These are phyloP conservation scores for Acronicta alni DNA, from an alignment of 2,888 invertebrate genomes.

Conservation along the genomic window DNA sequence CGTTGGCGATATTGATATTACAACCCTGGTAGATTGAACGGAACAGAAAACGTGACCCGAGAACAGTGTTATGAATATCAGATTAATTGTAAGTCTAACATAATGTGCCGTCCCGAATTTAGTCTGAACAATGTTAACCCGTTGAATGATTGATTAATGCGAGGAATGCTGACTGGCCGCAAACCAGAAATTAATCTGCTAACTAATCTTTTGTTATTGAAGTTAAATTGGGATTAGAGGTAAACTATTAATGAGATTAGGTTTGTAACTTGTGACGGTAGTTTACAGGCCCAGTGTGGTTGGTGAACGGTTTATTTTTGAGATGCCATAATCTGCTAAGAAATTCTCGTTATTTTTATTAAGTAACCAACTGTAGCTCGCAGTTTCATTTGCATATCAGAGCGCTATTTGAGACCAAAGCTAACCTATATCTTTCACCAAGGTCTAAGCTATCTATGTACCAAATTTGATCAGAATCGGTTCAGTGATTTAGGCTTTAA, in stretches of 20 bases:
- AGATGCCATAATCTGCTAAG: too few species aligned
- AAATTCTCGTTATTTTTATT: too few species aligned
- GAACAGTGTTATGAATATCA: conserved; percentile 3
- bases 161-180: background rate
- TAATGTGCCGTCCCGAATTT: background rate
- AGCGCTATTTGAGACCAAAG: too few species aligned
- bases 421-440: too few species aligned
- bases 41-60: conserved; percentile 7
- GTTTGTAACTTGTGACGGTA: too few species aligned
- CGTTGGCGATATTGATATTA: conserved; percentile 3
- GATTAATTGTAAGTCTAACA: background rate
- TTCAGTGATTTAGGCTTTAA: too few species aligned
- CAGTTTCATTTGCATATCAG: too few species aligned
- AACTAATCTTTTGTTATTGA: conserved; percentile 3
- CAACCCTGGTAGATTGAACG: conserved; percentile 1
- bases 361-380: too few species aligned
- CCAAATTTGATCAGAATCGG: too few species aligned
- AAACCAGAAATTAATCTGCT: conserved; percentile 6
- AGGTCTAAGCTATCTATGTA: too few species aligned
- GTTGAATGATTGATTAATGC: conserved; percentile 5
- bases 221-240: background rate
- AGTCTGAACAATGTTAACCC: background rate
- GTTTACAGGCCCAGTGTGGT: too few species aligned
- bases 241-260: background rate
- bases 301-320: too few species aligned